Base-by-base conservation (phyloP, 2,797 vertebrate genomes). In the Oryzias dopingdopingensis region DNA sequence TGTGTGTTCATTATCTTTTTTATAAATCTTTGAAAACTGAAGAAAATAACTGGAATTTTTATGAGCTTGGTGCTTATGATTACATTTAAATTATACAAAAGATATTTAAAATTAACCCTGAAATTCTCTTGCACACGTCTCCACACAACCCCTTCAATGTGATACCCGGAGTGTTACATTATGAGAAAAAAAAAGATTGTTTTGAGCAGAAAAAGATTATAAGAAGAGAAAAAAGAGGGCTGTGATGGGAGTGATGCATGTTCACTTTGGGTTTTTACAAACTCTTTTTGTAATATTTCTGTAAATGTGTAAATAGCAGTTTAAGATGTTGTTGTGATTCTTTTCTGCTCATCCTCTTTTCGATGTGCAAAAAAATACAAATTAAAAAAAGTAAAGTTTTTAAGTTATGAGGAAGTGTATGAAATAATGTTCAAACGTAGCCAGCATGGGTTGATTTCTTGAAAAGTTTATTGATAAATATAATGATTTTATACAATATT, bases 381-480 rank as follows among this genome's bases (percentile, higher is more conserved):
- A 29, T 29, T 50, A 56, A 43, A 43, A 6, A 14, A 60, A 64
- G 40, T 7, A 54, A 62, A 7, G 43, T 72, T 76, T 74, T 56
- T 22, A 53, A 44, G n/a, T 13, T 42, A 16, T 41, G 15, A 32
- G 32, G 42, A 61, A 54, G n/a, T 4, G 6, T 54, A 60, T 53
- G 56, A 20, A 4, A 57, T 14, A 22, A 2, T 23, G 3, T 24
- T 42, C 24, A 52, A 72, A 52, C 43, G 65, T 14, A 46, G 18
- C 42, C 69, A 40, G 60, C 60, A 49, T 44, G 8, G 56, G 56
- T 56, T 65, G 2, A 59, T 84, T 88, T 85, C 81, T 83, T 86
- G 81, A 83, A 90, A 85, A 84, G 82, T 90, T 92, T 91, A 92
- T 91, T 92, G 90, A 90, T 90, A 90, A 90, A 92, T 91, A 89